These are phyloP conservation scores for Lagria hirta DNA, from an alignment of 2,888 invertebrate species.

Conservation along the genomic window DNA sequence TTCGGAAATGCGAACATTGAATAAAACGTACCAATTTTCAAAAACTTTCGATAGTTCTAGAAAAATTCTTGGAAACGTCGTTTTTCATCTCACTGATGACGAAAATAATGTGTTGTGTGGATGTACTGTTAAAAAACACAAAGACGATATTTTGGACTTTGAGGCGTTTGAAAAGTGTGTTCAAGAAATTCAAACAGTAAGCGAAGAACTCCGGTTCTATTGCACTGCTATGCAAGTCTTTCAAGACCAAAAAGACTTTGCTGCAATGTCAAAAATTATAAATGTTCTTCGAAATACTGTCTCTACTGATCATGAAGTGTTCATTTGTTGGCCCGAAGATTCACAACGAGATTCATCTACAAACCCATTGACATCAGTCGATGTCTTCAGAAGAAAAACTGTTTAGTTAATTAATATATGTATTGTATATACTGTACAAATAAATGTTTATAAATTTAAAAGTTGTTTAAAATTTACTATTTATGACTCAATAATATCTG, in stretches of 20 bases:
- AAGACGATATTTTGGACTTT: slow-evolving; percentile 30
- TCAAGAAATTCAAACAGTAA: slow-evolving; percentile 3
- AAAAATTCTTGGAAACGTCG: slow-evolving; percentile 38
- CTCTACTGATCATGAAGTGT: slow-evolving; percentile 5
- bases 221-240: slow-evolving; percentile 13
- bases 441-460: no score
- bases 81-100: slow-evolving; percentile 33
- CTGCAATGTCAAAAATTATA: slow-evolving; percentile 9
- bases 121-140: slow-evolving; percentile 36
- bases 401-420: no score
- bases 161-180: slow-evolving; percentile 26
- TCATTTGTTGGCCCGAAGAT: slow-evolving; percentile 17
- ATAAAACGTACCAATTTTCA: slow-evolving; percentile 44
- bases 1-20: slow-evolving; percentile 39
- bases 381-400: no score
- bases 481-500: no score
- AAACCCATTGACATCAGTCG: no score
- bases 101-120: slow-evolving; percentile 37
- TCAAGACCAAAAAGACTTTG: slow-evolving; percentile 1
- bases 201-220: slow-evolving; percentile 4
- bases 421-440: no score
- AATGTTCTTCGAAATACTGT: slow-evolving; percentile 13
- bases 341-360: no score
- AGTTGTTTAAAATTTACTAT: no score
- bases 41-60: slow-evolving; percentile 29